A percentile compares a stretch with the other conserved stretches of the same genome.
Conservation (phyloP, 2,888 invertebrate genomes). For the Sinelater perroti region DNA sequence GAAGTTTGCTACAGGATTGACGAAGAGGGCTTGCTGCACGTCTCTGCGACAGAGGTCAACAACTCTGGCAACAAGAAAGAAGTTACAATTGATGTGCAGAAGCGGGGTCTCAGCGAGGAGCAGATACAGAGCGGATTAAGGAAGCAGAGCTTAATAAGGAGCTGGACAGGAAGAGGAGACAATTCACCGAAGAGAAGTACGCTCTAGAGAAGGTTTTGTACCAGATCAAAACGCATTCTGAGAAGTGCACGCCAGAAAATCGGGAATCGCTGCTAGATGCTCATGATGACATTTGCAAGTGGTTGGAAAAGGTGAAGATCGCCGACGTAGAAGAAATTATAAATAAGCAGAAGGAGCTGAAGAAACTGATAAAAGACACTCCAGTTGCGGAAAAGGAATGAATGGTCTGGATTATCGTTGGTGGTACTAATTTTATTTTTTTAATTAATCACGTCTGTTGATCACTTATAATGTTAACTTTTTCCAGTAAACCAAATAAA, state of each 20-base stretch:
- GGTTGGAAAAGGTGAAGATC: constrained; percentile 3
- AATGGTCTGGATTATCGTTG: too few relatives aligned
- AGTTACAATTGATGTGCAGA: constrained; percentile 35
- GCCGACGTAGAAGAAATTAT: constrained; percentile 1
- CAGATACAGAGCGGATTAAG: constrained; percentile 33
- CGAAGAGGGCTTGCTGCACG: constrained; percentile 43
- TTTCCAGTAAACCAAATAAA: too few relatives aligned
- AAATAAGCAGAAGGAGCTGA: background rate
- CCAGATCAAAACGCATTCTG: background rate
- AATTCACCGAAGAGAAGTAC: constrained; percentile 40
- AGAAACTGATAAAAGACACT: background rate
- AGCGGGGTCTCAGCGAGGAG: constrained; percentile 34
- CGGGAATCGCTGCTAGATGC: background rate
- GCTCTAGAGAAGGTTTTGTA: constrained; percentile 9
- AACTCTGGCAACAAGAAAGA: constrained; percentile 33
- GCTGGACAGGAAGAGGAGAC: constrained; percentile 33
- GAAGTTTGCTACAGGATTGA: constrained; percentile 31
- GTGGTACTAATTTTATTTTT: too few relatives aligned
- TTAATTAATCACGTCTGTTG: too few relatives aligned
- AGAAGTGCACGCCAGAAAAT: background rate
- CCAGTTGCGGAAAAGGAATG: background rate
- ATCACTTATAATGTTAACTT: too few relatives aligned
- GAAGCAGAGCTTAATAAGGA: constrained; percentile 34
- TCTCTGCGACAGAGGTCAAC: constrained; percentile 38
- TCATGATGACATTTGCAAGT: constrained; percentile 5